phyloP scores from a whole-genome alignment of 2,797 vertebrate genomes.

The Sardinella longiceps region DNA sequence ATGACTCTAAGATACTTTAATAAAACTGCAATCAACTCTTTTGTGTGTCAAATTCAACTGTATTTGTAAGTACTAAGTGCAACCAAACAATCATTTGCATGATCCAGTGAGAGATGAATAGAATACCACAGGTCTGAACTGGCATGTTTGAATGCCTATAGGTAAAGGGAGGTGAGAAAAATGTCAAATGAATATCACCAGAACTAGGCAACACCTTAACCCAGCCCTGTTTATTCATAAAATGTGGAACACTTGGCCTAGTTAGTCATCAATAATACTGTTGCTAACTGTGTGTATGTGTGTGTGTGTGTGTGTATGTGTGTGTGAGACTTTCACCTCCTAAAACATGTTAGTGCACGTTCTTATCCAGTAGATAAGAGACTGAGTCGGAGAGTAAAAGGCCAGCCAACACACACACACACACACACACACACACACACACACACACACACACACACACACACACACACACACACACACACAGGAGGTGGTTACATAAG shows the following conservation, averaged over 20 bases:
- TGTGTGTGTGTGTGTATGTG: not conserved
- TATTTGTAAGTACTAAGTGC: not conserved
- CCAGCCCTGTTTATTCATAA: not conserved
- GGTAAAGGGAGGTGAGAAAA: not conserved
- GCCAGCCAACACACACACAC: conserved; percentile 4
- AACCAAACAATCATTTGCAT: not conserved
- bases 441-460: conserved; percentile 4
- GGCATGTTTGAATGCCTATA: not conserved
- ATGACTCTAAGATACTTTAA: no score
- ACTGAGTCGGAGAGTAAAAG: not conserved
- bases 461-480: conserved; percentile 9
- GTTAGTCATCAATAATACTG: not conserved
- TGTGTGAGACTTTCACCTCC: conserved; percentile 2
- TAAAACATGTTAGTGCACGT: not conserved
- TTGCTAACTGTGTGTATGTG: not conserved
- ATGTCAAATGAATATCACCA: not conserved
- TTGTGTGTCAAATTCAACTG: not conserved
- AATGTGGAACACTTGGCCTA: not conserved
- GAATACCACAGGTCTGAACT: not conserved
- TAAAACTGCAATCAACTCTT: not conserved
- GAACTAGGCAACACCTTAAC: not conserved
- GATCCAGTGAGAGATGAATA: not conserved
- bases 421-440: not conserved
- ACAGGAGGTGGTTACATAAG: conserved; percentile 45
- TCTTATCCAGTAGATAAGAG: not conserved